Percentiles rank a stretch among this genome's conserved stretches.
These are phyloP conservation scores for Temnothorax longispinosus DNA, from an alignment of 1,140 invertebrate genomes.

Conservation along the genomic window DNA sequence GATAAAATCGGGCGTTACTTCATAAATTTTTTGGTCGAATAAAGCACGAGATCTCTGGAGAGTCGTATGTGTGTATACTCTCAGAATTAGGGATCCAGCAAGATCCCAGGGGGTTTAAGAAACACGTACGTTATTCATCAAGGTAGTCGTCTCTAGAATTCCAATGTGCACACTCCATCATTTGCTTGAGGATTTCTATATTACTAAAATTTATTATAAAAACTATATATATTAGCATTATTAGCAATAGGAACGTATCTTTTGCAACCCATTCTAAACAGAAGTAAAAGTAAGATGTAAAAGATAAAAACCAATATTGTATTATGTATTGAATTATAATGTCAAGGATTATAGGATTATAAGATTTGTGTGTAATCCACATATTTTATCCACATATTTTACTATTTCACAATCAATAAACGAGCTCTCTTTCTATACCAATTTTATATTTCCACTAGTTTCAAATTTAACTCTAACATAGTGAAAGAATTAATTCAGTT, in stretches of 20 bases:
- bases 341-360: background rate
- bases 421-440: background rate
- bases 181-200: slow-evolving; percentile 9
- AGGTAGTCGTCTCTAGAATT: slow-evolving; percentile 19
- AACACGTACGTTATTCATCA: slow-evolving; percentile 48
- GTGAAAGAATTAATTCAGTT: slow-evolving; percentile 55
- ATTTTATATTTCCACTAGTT: slow-evolving; percentile 23
- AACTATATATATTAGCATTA: background rate
- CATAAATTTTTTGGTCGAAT: slow-evolving; percentile 38
- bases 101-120: slow-evolving; percentile 40
- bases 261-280: background rate
- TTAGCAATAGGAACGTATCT: too few relatives aligned
- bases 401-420: background rate
- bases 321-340: background rate
- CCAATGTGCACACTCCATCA: slow-evolving; percentile 16
- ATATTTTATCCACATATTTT: background rate
- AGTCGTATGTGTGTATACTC: slow-evolving; percentile 47
- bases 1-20: background rate
- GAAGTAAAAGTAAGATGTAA: background rate
- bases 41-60: slow-evolving; percentile 44
- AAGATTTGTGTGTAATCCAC: background rate
- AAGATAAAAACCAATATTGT: background rate
- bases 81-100: slow-evolving; percentile 37
- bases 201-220: background rate
- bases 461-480: slow-evolving; percentile 39